Conservation (phyloP, 1,140 invertebrate genomes). For the Drosophila nigrodunni region DNA sequence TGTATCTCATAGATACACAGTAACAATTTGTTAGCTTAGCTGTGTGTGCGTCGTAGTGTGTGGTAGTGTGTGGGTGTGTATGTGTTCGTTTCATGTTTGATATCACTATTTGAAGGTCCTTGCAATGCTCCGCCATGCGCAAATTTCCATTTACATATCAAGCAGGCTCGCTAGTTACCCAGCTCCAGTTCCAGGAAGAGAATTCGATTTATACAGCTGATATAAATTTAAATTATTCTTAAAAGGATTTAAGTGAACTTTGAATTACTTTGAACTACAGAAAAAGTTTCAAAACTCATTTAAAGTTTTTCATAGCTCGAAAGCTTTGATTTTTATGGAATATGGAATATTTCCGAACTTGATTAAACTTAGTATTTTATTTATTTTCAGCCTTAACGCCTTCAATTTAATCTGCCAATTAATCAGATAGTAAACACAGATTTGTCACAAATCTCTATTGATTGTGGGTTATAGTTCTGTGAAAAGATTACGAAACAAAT, state of each 20-base stretch:
- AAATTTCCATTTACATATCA: constrained; percentile 57
- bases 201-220: constrained; percentile 23
- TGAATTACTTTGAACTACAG: neutral
- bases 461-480: neutral
- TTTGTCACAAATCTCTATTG: constrained; percentile 4
- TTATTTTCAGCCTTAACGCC: too few species aligned
- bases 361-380: too few species aligned
- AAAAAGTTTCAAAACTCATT: too few species aligned
- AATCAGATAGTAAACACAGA: neutral
- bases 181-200: constrained; percentile 25
- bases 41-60: constrained; percentile 5
- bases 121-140: constrained; percentile 28
- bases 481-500: neutral
- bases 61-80: neutral
- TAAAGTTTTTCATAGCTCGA: too few species aligned
- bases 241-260: neutral
- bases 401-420: neutral
- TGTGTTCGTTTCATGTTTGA: constrained; percentile 20
- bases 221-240: neutral
- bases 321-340: too few species aligned
- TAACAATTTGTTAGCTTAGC: constrained; percentile 65
- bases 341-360: too few species aligned
- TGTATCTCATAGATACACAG: constrained; percentile 61
- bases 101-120: constrained; percentile 31
- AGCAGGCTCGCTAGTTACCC: constrained; percentile 27